Evolutionary conservation across 1,140 invertebrate genomes (phyloP), one percentile per base, ranked within the genome.

Genomic region (Holcopasites calliopsidis): DNA sequence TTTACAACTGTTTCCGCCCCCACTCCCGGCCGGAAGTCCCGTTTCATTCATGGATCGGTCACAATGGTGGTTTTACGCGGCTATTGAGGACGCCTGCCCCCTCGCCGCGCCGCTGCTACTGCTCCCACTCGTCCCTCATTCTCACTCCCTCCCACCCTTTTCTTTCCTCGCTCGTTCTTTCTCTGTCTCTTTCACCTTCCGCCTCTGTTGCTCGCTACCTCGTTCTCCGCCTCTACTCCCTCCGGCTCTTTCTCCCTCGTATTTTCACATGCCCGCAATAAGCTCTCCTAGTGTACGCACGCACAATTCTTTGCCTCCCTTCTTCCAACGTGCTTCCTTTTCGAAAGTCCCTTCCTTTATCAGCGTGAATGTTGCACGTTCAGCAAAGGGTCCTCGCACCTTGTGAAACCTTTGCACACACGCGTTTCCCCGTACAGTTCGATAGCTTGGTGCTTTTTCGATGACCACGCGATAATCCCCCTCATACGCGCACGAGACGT

Each of bases 11-110:
- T 89, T 89, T 89, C 88, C 88, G 88, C 87, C 88, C 87, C 86
- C 87, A 87, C 87, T 87, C 86, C 79, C 79, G 85, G 85, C 87
- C 86, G 88, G 88, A 89, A 89, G 88, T 89, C 88, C 87, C 88
- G 85, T 88, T 89, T 89, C 88, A 89, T 89, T 89, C 88, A 89
- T 88, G 88, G 85, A 87, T 89, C 87, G 88, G 87, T 89, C 88
- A 89, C 86, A 88, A 89, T 89, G 88, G 88, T 88, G 88, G 88
- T 89, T 89, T 89, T 89, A 89, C 88, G 87, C 85, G 84, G 88
- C 88, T 89, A 88, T 89, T 89, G 87, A 87, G 87, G 85, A 87
- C 86, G 87, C 83, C 86, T 80, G 55, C 42, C 70, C 85, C 80
- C 80, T 77, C 85, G 74, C 76, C 84, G 68, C 77, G 79, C 80